Conservation (phyloP, 35 echinoderm and acorn worm species). For the Apostichopus parvimensis region DNA sequence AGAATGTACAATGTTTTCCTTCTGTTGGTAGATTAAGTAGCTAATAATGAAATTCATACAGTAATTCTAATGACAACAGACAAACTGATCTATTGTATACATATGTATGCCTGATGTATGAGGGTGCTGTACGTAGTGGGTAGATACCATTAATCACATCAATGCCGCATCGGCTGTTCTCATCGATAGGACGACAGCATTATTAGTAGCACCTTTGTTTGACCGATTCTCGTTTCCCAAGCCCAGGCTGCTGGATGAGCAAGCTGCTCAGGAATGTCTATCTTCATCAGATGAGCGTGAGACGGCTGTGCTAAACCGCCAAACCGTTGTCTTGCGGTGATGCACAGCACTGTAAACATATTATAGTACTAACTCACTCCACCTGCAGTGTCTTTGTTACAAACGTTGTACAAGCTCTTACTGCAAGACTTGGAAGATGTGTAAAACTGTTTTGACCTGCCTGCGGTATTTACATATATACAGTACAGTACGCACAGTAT, state of each 20-base stretch:
- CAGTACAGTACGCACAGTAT: too few species aligned
- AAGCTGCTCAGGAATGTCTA: background rate
- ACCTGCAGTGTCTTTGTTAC: too few species aligned
- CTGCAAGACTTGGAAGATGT: background rate
- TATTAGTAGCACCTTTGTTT: background rate
- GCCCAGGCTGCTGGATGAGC: background rate
- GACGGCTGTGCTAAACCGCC: background rate
- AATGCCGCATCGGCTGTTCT: background rate
- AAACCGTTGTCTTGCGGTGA: background rate
- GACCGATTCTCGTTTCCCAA: background rate
- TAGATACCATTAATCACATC: background rate
- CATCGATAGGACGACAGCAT: background rate
- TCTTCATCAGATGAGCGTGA: background rate
- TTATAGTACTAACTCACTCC: background rate
- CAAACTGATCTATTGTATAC: too few species aligned
- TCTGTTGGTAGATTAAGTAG: too few species aligned
- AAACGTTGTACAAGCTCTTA: too few species aligned
- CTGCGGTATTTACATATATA: too few species aligned
- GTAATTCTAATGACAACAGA: too few species aligned
- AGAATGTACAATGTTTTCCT: too few species aligned
- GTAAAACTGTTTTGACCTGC: background rate
- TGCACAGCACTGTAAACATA: conserved; percentile 5
- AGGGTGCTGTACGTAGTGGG: too few species aligned
- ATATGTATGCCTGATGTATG: too few species aligned
- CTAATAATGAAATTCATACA: too few species aligned